Evolutionary conservation across 1,140 invertebrate genomes (phyloP), one percentile per base, ranked within the genome.

Genomic region (Caenorhabditis remanei): DNA sequence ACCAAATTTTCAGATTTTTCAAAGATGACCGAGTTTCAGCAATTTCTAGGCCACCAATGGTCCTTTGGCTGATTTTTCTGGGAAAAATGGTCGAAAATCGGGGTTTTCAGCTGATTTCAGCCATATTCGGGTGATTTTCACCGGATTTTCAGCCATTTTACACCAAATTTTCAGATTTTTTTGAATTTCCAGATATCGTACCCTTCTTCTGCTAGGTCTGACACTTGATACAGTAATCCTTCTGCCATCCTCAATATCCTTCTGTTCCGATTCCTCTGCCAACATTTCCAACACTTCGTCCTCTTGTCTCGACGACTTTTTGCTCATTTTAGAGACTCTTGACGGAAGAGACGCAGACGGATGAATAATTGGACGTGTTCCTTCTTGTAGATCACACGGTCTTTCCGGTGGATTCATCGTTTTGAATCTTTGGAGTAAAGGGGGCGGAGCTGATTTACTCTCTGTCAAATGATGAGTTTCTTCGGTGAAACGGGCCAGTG

Each of bases 241-340:
- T 13, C n/a, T 79, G 24, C 46, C 71, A 50, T 79, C 71, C 40
- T 79, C 71, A 11, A 6, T 5, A 79, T 79, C 43, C n/a, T 79
- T 79, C 2, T 53, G 43, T 0, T 79, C 71, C 41, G 71, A 79
- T 79, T 79, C 46, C 53, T 79, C 71, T 0, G 13, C 46, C 43
- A 79, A 50, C 43, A 79, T 50, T n/a, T 50, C 71, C 71, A 79
- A 24, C 3, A 79, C 46, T 11, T 50, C 71, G 53, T 79, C 46
- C n/a, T 50, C 46, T 14, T 79, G 46, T 32, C 32, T 21, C 24
- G 71, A 79, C 46, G 13, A 32, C 43, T 79, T 79, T 24, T 79
- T 75, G 11, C 11, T 21, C 19, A 43, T 14, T 41, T 46, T 14
- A 43, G 21, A 8, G 40, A 79, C 71, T 79, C 46, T 14, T 2